phyloP scores from a whole-genome alignment of 1,140 invertebrate genomes.

The Pogonomyrmex californicus region DNA sequence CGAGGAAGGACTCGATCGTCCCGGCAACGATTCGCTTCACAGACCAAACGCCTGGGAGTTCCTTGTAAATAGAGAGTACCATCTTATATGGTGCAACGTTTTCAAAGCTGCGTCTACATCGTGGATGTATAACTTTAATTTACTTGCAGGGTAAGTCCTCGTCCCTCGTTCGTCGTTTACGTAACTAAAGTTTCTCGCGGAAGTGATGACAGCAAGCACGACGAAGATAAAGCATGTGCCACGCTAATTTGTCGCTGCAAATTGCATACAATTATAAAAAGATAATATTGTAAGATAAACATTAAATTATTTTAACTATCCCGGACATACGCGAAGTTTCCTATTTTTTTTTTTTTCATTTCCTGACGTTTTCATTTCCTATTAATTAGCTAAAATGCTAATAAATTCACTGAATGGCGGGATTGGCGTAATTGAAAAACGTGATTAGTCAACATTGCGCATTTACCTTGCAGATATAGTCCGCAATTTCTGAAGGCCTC shows the following conservation, averaged over 20 bases:
- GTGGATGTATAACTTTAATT: constrained; percentile 96
- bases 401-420: neutral
- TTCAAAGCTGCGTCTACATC: constrained; percentile 95
- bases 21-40: constrained; percentile 90
- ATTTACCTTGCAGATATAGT: constrained; percentile 87
- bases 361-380: neutral
- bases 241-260: neutral
- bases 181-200: neutral
- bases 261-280: constrained; percentile 16
- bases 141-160: constrained; percentile 90
- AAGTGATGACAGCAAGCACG: neutral
- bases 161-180: neutral
- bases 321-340: neutral
- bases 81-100: constrained; percentile 94
- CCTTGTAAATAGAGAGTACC: constrained; percentile 92
- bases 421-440: neutral
- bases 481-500: constrained; percentile 92
- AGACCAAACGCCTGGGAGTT: constrained; percentile 94
- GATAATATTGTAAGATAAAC: constrained; percentile 3
- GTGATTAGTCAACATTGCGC: constrained; percentile 18
- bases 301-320: constrained; percentile 19
- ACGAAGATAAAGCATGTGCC: neutral
- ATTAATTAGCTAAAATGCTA: neutral
- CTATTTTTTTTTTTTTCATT: neutral
- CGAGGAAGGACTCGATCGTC: constrained; percentile 86